These are phyloP conservation scores for Ctenomys sociabilis DNA, from an alignment of 2,113 vertebrate genomes.

Conservation along the genomic window DNA sequence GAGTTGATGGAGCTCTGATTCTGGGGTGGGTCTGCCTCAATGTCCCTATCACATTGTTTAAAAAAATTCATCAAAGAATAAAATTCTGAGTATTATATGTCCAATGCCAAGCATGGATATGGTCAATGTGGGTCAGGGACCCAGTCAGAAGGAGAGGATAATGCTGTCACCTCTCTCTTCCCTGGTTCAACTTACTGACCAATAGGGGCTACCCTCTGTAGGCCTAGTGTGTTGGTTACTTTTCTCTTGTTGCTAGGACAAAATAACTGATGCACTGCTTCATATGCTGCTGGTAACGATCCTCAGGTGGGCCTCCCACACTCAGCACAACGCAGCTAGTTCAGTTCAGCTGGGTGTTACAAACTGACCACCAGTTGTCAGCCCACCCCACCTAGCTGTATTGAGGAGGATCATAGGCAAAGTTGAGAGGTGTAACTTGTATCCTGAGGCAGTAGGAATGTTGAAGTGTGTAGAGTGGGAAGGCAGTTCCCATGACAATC, in stretches of 20 bases:
- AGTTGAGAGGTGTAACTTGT: not conserved
- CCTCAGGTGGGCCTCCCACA: too few species aligned
- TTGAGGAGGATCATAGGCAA: not conserved
- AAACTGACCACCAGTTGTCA: too few species aligned
- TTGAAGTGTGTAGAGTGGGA: not conserved
- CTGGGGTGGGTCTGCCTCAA: not conserved
- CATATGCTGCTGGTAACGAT: too few species aligned
- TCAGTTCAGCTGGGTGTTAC: too few species aligned
- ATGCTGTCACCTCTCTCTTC: not conserved
- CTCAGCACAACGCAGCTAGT: too few species aligned
- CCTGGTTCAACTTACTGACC: not conserved
- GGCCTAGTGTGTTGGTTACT: not conserved
- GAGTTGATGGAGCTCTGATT: not conserved
- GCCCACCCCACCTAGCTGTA: too few species aligned
- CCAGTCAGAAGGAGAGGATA: not conserved
- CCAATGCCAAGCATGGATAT: not conserved
- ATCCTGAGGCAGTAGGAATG: not conserved
- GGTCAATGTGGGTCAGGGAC: not conserved
- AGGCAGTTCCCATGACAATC: not conserved
- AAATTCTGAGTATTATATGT: not conserved
- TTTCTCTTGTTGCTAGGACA: too few species aligned
- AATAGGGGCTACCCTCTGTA: not conserved
- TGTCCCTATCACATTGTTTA: not conserved
- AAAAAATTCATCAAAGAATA: not conserved
- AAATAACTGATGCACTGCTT: too few species aligned